Percentiles rank a stretch among this genome's conserved stretches.
phyloP scores from a whole-genome alignment of 2,113 vertebrate species.

The Procavia capensis region DNA sequence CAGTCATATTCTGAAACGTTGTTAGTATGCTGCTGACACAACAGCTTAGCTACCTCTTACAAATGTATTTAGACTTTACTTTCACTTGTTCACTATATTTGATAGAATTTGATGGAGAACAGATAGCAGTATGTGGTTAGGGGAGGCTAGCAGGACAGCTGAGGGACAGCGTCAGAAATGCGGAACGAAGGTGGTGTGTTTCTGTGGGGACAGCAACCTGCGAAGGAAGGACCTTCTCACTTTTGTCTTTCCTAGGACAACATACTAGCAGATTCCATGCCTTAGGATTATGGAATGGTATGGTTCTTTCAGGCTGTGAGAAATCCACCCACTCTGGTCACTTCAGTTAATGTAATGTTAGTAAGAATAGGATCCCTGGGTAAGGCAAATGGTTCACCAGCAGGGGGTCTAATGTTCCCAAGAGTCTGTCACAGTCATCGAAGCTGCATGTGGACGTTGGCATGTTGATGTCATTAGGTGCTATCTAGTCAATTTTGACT shows the following conservation, averaged over 20 bases:
- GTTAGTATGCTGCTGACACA: neutral
- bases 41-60: neutral
- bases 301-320: neutral
- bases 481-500: neutral
- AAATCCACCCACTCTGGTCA: neutral
- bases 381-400: neutral
- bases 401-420: neutral
- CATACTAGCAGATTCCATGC: neutral
- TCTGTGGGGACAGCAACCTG: too few species aligned
- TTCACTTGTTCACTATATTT: neutral
- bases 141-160: neutral
- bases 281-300: too few species aligned
- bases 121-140: accelerated
- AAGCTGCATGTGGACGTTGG: too few species aligned
- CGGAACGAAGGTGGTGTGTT: neutral
- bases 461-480: neutral
- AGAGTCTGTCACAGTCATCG: too few species aligned
- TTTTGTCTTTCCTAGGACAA: neutral
- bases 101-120: neutral
- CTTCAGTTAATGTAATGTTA: neutral
- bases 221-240: too few species aligned
- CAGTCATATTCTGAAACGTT: neutral
- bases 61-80: neutral
- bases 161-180: neutral
- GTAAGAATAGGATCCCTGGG: neutral